Evolutionary conservation across 1,140 invertebrate genomes (phyloP).

Genomic region (Lamellibrachia luymesi): DNA sequence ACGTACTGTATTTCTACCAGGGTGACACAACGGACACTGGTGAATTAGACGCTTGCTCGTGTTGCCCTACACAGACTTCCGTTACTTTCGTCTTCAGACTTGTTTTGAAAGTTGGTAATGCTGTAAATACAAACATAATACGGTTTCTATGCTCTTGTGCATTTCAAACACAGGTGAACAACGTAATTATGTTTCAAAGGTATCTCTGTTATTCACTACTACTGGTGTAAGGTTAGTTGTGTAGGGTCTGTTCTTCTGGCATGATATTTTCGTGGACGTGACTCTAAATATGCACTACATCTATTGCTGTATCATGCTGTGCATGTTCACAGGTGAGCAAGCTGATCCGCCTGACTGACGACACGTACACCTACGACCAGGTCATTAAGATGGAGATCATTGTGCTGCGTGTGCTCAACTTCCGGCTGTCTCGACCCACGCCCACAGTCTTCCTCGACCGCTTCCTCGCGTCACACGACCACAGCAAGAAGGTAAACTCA

Average conservation of each 20-base stretch:
- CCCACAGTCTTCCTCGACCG: conserved; percentile 41
- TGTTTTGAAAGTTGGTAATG: not conserved
- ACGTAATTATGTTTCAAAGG: too few species aligned
- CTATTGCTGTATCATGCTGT: too few species aligned
- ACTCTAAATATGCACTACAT: too few species aligned
- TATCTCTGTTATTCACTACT: too few species aligned
- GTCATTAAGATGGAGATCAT: conserved; percentile 41
- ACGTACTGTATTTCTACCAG: not conserved
- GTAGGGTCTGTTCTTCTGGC: too few species aligned
- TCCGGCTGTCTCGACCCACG: conserved; percentile 39
- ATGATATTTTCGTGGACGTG: too few species aligned
- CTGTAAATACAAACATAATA: too few species aligned
- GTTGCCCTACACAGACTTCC: not conserved
- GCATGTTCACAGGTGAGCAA: conserved; percentile 10
- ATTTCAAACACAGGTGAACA: too few species aligned
- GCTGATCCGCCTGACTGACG: conserved; percentile 44
- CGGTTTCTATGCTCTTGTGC: too few species aligned
- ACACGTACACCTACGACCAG: conserved; percentile 39
- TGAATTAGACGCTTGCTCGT: not conserved
- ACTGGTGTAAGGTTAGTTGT: too few species aligned
- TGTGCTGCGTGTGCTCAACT: conserved; percentile 41
- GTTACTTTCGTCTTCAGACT: not conserved
- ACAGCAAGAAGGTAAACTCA: not conserved
- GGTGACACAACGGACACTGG: too few species aligned
- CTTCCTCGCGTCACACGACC: conserved; percentile 25